Base-by-base conservation (phyloP, 2,797 vertebrate species). In the Centroberyx gerrardi region DNA sequence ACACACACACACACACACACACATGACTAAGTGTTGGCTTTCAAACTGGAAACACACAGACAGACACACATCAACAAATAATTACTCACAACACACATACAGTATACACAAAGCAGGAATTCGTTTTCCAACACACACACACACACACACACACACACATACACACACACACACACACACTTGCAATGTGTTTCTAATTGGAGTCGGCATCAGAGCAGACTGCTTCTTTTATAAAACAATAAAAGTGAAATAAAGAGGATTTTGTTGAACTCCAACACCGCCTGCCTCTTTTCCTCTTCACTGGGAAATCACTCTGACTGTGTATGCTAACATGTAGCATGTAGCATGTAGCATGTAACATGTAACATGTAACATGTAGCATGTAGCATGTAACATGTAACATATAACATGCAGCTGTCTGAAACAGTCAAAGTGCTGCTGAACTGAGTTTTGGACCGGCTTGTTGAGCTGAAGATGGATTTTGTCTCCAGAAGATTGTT, bases 201-300 rank as follows among this genome's bases (percentile, higher is more conserved):
- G 46, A 33, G 61, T 68, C 54, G 68, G 79, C 60, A 70, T 76
- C 66, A 65, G 81, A 46, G 38, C 68, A 46, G 48, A 55, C 49
- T 75, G 68, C 38, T 82, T 68, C 66, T 88, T 91, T 92, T 85
- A 78, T 75, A 87, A 86, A 56, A 56, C 40, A 28, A 56, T 36
- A 28, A 7, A 68, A 61, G 8, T 60, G 29, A 73, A 87, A 88
- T 90, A 84, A 90, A 88, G 60, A 49, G 0, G 10, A n/a, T 40
- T 72, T 74, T 29, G 9, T 74, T 29, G 9, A 82, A 72, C 72
- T 48, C 63, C 31, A 14, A 6, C 31, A 33, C 4, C 4, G 4
- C 27, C 1, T 3, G 5, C 0, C 1, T 8, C 14, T 29, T 31
- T 55, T 49, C 54, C 68, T 62, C 31, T 48, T 52, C 68, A 44